Evolutionary conservation across 2,888 invertebrate genomes (phyloP), one percentile per base, ranked within the genome.

Genomic region (Cheilosia urbana): DNA sequence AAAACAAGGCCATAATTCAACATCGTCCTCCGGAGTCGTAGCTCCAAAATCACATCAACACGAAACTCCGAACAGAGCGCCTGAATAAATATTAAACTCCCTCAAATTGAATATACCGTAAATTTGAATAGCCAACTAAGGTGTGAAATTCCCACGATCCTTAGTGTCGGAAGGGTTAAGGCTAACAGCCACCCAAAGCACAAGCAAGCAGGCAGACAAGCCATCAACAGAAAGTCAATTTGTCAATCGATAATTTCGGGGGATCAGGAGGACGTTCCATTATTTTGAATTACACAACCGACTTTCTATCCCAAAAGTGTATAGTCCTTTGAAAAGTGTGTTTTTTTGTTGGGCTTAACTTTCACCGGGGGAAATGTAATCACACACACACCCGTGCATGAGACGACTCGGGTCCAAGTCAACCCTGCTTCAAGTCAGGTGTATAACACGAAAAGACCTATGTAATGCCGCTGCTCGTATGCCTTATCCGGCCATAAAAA

Each of bases 61-160:
- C 24, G 27, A 47, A 60, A 6, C 51, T 42, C 71, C 11, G 62
- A 11, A 37, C 60, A n/a, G 15, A 73, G 55, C 15, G 7, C 45
- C 71, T 30, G 49, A 68, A 71, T 49, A 72, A 82, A 79, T 73
- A 79, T 79, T 73, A 84, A 79, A 79, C 65, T 79, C 75, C 79
- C 69, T 53, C 68, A 79, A 84, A 84, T 84, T 84, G 83, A 84
- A 75, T 84, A 75, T 84, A 69, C 65, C 71, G 71, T 84, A 80
- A 84, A 84, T 80, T 84, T 84, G 76, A 84, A 84, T 84, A 65
- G 80, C 60, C 69, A 80, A 80, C 60, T 76, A 80, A 84, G 80
- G 84, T 84, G 84, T 84, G 80, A 84, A 84, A 66, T 80, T 84
- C 84, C 75, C 84, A 84, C 84, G 84, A 76, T 75, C 69, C 60